A percentile compares a stretch with the other conserved stretches of the same genome.
These are phyloP conservation scores for Podabrus alpinus DNA, from an alignment of 2,888 invertebrate species.

Conservation along the genomic window DNA sequence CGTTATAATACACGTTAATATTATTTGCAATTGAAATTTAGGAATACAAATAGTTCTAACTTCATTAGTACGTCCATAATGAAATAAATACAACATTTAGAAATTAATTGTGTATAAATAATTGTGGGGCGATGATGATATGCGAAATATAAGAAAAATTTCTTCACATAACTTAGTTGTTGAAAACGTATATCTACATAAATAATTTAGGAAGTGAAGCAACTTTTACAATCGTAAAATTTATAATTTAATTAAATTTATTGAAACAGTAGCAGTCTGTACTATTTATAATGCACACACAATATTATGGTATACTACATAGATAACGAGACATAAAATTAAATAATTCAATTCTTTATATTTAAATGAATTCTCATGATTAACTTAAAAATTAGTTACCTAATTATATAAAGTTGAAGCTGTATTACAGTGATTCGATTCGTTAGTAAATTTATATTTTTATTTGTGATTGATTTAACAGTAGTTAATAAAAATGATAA, in stretches of 20 bases:
- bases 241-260: conserved; percentile 3
- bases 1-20: too few relatives aligned
- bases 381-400: not conserved
- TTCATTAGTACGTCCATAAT: not conserved
- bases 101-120: not conserved
- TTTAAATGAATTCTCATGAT: not conserved
- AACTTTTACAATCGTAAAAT: conserved; percentile 15
- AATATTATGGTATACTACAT: not conserved
- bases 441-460: not conserved
- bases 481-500: conserved; percentile 6
- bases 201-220: conserved; percentile 8
- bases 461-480: not conserved
- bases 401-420: not conserved
- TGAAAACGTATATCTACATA: not conserved
- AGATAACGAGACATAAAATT: not conserved
- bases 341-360: not conserved
- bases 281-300: not conserved
- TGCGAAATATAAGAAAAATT: too few relatives aligned
- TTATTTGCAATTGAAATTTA: too few relatives aligned
- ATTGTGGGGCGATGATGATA: not conserved
- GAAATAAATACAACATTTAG: not conserved
- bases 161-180: not conserved
- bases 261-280: not conserved
- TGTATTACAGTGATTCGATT: too few relatives aligned
- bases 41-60: too few relatives aligned